Evolutionary conservation across 2,797 vertebrate genomes (phyloP).

Genomic region (Typhlichthys subterraneus): DNA sequence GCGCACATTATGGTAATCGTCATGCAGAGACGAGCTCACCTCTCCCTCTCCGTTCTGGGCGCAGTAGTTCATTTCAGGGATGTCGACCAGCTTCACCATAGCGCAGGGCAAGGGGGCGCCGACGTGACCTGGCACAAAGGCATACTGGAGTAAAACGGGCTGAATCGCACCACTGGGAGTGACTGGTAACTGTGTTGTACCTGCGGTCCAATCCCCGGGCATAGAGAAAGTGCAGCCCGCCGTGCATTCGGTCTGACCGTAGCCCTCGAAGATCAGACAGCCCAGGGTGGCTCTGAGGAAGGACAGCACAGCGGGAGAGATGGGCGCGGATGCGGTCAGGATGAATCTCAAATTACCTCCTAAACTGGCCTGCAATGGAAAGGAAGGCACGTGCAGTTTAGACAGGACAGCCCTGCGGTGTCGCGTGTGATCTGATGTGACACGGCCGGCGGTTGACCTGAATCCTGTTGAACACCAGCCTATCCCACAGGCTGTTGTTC

Average conservation of each 20-base stretch:
- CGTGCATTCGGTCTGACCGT: slow-evolving; percentile 83
- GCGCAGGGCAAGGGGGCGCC: slow-evolving; percentile 79
- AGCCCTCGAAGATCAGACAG: slow-evolving; percentile 83
- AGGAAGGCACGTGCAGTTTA: neutral
- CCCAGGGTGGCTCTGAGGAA: slow-evolving; percentile 82
- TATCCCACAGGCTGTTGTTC: slow-evolving; percentile 83
- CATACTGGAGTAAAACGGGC: slow-evolving; percentile 7
- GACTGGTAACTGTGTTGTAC: slow-evolving; percentile 32
- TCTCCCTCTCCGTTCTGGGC: slow-evolving; percentile 78
- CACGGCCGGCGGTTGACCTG: slow-evolving; percentile 63
- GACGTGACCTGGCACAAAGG: slow-evolving; percentile 72
- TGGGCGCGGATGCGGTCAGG: slow-evolving; percentile 80
- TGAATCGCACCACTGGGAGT: neutral
- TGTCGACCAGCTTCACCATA: slow-evolving; percentile 79
- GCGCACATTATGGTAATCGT: neutral
- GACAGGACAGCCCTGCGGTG: neutral
- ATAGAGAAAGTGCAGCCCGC: slow-evolving; percentile 83
- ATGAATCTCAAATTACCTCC: slow-evolving; percentile 81
- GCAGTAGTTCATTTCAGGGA: slow-evolving; percentile 82
- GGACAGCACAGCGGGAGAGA: slow-evolving; percentile 79
- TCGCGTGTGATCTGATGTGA: too few relatives aligned
- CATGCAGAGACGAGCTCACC: slow-evolving; percentile 51
- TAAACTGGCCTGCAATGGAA: slow-evolving; percentile 68
- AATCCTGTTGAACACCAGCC: slow-evolving; percentile 80
- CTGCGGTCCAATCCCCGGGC: slow-evolving; percentile 82